A percentile compares a stretch with the other conserved stretches of the same genome.
Conservation (phyloP, 2,888 invertebrate species). For the Dermolepida albohirtum region DNA sequence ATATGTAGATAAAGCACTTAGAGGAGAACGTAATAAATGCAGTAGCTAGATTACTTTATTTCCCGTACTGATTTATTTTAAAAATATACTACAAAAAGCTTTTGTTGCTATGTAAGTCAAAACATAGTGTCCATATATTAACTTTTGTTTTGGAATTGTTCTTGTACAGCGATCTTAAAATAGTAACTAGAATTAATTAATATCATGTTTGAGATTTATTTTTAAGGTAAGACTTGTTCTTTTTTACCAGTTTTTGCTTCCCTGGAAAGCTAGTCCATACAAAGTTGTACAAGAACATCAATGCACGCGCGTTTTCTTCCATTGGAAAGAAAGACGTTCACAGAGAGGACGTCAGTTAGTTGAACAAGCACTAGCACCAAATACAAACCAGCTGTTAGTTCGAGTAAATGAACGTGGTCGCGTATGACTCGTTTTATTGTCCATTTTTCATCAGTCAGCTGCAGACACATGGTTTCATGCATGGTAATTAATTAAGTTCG, state of each 20-base stretch:
- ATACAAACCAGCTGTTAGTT: constrained; percentile 53
- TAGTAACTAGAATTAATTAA: constrained; percentile 1
- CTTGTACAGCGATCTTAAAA: constrained; percentile 1
- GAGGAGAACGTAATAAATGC: no score
- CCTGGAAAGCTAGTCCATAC: constrained; percentile 3
- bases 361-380: constrained; percentile 45
- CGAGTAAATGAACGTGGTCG: constrained; percentile 50
- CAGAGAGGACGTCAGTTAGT: constrained; percentile 23
- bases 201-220: constrained; percentile 15
- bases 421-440: constrained; percentile 53
- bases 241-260: constrained; percentile 4
- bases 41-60: no score
- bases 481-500: constrained; percentile 55
- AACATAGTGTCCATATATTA: neutral
- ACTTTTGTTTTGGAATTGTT: neutral
- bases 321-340: constrained; percentile 8
- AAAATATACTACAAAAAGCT: no score
- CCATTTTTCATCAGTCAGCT: constrained; percentile 56
- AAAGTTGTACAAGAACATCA: constrained; percentile 17
- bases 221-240: constrained; percentile 6
- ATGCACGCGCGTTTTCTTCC: constrained; percentile 7
- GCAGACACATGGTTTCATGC: constrained; percentile 53
- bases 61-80: no score
- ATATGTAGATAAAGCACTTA: no score
- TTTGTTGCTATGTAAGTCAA: no score